Conservation (phyloP, 2,888 invertebrate genomes). For the Pseudoips prasinana region DNA sequence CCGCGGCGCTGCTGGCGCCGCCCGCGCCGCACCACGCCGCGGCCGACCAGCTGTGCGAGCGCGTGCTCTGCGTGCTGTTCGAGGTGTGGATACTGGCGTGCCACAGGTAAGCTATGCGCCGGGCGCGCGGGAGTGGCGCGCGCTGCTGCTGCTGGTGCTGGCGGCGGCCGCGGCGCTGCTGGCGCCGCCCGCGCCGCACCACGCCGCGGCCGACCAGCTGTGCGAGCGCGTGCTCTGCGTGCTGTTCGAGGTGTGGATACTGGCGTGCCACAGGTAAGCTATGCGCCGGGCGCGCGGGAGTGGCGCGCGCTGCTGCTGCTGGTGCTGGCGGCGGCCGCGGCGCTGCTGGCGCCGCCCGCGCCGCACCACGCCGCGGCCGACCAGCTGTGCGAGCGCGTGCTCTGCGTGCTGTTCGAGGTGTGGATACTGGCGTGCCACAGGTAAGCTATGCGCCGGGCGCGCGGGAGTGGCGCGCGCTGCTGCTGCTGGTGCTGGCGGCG, state of each 20-base stretch:
- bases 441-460: conserved; percentile 82
- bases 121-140: conserved; percentile 95
- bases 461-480: conserved; percentile 94
- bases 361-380: conserved; percentile 97
- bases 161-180: conserved; percentile 92
- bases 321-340: conserved; percentile 91
- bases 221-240: conserved; percentile 97
- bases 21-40: conserved; percentile 97
- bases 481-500: conserved; percentile 90
- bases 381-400: conserved; percentile 95
- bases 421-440: conserved; percentile 83
- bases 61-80: conserved; percentile 96
- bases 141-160: conserved; percentile 91
- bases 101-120: conserved; percentile 76
- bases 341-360: conserved; percentile 94
- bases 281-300: conserved; percentile 88
- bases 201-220: conserved; percentile 97
- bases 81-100: conserved; percentile 87
- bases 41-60: conserved; percentile 96
- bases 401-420: conserved; percentile 96
- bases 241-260: conserved; percentile 90
- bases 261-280: conserved; percentile 78
- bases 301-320: conserved; percentile 95
- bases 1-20: conserved; percentile 94
- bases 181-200: conserved; percentile 95